Base-by-base conservation (phyloP, 2,888 invertebrate species). In the Drosophila neutralis region DNA sequence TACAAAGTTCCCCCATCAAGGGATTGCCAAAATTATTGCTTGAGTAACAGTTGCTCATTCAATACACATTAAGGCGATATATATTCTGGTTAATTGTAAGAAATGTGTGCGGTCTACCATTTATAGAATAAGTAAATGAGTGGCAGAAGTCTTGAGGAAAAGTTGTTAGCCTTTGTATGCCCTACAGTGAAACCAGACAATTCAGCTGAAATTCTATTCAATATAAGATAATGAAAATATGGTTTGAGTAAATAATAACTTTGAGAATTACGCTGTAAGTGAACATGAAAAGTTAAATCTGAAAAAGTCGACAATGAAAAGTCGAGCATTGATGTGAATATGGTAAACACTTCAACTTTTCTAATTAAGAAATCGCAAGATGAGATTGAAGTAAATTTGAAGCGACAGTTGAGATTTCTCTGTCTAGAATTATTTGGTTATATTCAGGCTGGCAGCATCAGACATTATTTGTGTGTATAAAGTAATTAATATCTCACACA, bases 401-500 rank as follows among this genome's bases (percentile, higher is more conserved):
- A 18, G 15, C 33, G 31, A 27, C 3, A 54, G 54, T 13, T 13
- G 21, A 15, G 15, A 29, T 33, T 40, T 18, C 18, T 7, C 6
- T 13, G n/a, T n/a, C 5, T 4, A 2, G 11, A 18, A 24, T 21
- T 40, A 2, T 21, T 38, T 21, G 24, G 11, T 18, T 27, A 11
- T 29, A 15, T 38, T 54, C 24, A 21, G 13, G 24, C 21, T 35
- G 21, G 35, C 35, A 21, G 27, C 49, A 11, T 4, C 10, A 29
- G 21, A 11, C 13, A 8, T 18, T 51, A 33, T 21, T 65, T 49
- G 18, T 59, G 40, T 40, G 35, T 62, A 24, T 35, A 75, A 62
- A 52, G 51, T 64, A 77, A 78, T 77, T 71, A 77, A 81, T 62
- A 31, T 58, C 10, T 11, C 13, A 10, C 15, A 29, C 69, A 84